phyloP scores from a whole-genome alignment of 2,797 vertebrate genomes.

The Odontamblyopus rebecca region DNA sequence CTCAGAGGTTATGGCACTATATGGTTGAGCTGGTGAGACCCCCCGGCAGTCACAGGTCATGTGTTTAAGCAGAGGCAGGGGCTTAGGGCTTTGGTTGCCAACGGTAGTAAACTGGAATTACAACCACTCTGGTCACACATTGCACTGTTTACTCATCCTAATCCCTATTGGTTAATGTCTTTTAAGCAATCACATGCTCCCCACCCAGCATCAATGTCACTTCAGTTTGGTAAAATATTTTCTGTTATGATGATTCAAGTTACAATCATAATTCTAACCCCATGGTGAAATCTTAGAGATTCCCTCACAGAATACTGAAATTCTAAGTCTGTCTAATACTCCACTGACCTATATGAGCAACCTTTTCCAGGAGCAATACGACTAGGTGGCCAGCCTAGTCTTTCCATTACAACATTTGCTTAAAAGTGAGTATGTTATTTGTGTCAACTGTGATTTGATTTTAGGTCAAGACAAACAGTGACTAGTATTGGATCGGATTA shows the following conservation, averaged over 20 bases:
- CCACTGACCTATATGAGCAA: constrained; percentile 17
- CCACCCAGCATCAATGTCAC: neutral
- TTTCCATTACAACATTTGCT: neutral
- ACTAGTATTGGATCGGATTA: neutral
- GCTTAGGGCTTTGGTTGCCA: constrained; percentile 21
- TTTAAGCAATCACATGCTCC: constrained; percentile 6
- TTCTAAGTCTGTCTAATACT: constrained; percentile 22
- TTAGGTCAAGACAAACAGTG: neutral
- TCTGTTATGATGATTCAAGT: neutral
- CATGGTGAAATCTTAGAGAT: no score
- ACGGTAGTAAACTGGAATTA: constrained; percentile 29
- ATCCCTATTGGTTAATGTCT: constrained; percentile 15
- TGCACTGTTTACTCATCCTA: constrained; percentile 7
- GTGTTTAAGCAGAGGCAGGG: constrained; percentile 42
- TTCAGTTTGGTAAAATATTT: neutral
- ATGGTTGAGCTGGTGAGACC: constrained; percentile 16
- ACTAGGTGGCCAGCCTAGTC: constrained; percentile 1
- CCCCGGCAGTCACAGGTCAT: constrained; percentile 34
- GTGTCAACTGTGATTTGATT: constrained; percentile 4
- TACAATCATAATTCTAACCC: neutral
- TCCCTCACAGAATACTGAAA: neutral
- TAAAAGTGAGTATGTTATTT: constrained; percentile 2
- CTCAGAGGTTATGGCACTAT: constrained; percentile 11
- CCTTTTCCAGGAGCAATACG: neutral
- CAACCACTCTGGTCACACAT: constrained; percentile 13